Percentiles rank a stretch among this genome's conserved stretches.
phyloP scores from a whole-genome alignment of 2,113 vertebrate species.

The Vulpes ferrilata region DNA sequence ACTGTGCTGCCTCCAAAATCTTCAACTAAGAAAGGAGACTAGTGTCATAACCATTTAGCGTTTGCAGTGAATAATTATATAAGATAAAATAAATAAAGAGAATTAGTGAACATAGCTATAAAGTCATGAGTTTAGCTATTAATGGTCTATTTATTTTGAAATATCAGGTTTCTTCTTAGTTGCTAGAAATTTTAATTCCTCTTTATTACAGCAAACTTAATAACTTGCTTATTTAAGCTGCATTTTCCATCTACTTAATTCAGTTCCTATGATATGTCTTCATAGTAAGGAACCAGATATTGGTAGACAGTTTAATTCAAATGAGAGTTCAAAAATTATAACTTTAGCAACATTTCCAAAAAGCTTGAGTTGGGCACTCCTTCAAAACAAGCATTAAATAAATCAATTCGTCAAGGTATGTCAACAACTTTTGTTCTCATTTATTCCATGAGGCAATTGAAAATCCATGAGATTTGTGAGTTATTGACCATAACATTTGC shows the following conservation, averaged over 20 bases:
- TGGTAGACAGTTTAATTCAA: constrained; percentile 31
- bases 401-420: constrained; percentile 20
- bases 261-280: not conserved
- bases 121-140: not conserved
- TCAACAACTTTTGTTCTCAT: constrained; percentile 49
- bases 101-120: not conserved
- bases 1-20: not conserved
- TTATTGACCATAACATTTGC: not conserved
- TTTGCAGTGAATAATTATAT: not conserved
- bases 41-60: not conserved
- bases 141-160: not conserved
- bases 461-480: constrained; percentile 37
- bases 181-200: not conserved
- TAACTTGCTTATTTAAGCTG: not conserved
- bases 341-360: constrained; percentile 11
- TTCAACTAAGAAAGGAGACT: not conserved
- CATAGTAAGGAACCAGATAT: not conserved
- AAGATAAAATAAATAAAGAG: not conserved
- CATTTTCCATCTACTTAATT: not conserved
- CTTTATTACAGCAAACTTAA: not conserved
- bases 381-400: not conserved
- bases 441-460: not conserved
- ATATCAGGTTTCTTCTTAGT: not conserved
- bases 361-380: not conserved
- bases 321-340: constrained; percentile 47